Conservation (phyloP, 2,113 vertebrate genomes). For the Rallus limicola region DNA sequence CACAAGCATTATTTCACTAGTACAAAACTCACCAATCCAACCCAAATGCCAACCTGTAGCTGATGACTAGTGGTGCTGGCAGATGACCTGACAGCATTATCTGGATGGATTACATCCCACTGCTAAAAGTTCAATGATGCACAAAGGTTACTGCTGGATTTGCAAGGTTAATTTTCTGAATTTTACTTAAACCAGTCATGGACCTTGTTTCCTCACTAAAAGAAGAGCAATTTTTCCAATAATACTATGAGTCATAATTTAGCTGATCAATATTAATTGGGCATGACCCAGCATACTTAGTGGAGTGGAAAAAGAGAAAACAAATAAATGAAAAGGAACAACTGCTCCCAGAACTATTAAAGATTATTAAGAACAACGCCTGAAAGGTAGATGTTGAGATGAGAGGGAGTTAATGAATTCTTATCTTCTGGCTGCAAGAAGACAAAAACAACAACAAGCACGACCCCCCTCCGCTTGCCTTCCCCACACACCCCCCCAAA, state of each 20-base stretch:
- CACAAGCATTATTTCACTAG: neutral
- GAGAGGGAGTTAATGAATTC: slow-evolving; percentile 17
- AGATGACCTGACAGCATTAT: neutral
- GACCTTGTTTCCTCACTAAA: neutral
- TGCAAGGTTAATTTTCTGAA: neutral
- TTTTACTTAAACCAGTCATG: neutral
- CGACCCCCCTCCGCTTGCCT: too few species aligned
- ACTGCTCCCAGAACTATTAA: neutral
- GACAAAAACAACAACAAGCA: neutral
- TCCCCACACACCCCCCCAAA: too few species aligned
- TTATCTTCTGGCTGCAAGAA: neutral
- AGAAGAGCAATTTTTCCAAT: neutral
- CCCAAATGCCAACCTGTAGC: neutral
- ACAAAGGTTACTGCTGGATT: neutral
- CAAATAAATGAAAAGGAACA: slow-evolving; percentile 11
- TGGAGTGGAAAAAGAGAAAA: neutral
- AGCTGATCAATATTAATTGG: neutral
- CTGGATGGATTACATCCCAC: neutral
- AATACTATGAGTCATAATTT: neutral
- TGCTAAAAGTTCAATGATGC: neutral
- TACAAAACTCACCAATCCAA: neutral
- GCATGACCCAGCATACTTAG: neutral
- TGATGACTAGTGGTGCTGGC: neutral
- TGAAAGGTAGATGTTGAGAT: neutral
- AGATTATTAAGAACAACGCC: neutral